phyloP scores from a whole-genome alignment of 2,888 invertebrate genomes.

The Odontomyia ornata region DNA sequence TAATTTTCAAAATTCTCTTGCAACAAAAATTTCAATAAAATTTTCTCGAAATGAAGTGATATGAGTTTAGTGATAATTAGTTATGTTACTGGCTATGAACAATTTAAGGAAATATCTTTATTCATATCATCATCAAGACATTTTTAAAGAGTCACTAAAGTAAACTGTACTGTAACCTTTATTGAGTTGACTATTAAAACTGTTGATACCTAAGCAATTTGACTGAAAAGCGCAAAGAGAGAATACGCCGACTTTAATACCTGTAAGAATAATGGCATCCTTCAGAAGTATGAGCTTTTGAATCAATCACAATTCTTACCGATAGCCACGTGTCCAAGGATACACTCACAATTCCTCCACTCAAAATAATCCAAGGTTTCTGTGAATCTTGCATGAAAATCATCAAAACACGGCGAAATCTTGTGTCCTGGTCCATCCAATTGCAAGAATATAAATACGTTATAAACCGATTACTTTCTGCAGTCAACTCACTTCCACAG shows the following conservation, averaged over 20 bases:
- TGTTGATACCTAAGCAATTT: constrained; percentile 2
- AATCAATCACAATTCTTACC: constrained; percentile 22
- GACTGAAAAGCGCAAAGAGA: constrained; percentile 22
- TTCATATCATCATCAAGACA: too few relatives aligned
- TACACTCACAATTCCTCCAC: constrained; percentile 7
- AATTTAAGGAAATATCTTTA: too few relatives aligned
- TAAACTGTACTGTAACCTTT: too few relatives aligned
- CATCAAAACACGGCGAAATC: constrained; percentile 21
- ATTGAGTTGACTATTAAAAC: too few relatives aligned
- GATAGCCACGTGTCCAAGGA: background rate
- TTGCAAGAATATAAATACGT: constrained; percentile 20
- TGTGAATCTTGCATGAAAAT: constrained; percentile 39
- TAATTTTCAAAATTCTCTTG: too few relatives aligned
- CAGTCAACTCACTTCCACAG: constrained; percentile 10
- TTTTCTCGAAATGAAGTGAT: too few relatives aligned
- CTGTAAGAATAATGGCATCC: background rate
- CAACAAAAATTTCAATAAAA: too few relatives aligned
- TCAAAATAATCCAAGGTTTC: constrained; percentile 1
- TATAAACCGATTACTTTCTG: constrained; percentile 10
- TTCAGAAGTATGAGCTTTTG: background rate
- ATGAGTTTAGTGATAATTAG: too few relatives aligned
- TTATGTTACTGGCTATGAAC: too few relatives aligned
- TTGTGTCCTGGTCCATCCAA: constrained; percentile 24
- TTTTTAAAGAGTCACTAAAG: too few relatives aligned
- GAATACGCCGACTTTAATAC: constrained; percentile 23